phyloP scores from a whole-genome alignment of 2,888 invertebrate genomes.

The Lepetodrilus schrolli region DNA sequence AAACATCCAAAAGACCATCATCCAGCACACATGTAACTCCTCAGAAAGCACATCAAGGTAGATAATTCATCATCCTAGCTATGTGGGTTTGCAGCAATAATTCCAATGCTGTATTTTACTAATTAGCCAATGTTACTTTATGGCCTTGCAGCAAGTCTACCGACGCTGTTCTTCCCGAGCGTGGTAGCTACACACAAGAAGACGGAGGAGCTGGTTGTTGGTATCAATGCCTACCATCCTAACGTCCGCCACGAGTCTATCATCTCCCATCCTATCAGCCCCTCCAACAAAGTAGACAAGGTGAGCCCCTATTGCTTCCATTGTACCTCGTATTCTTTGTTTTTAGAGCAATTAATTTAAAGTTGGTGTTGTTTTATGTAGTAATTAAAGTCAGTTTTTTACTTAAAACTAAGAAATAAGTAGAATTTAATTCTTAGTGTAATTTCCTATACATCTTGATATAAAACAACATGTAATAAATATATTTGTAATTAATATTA shows the following conservation, averaged over 20 bases:
- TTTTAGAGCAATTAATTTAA: too few relatives aligned
- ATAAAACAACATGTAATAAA: too few relatives aligned
- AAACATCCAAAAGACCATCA: too few relatives aligned
- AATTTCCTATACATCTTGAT: background rate
- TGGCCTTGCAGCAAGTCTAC: constrained; percentile 79
- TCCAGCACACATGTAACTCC: too few relatives aligned
- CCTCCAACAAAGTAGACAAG: constrained; percentile 77
- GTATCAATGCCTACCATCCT: constrained; percentile 76
- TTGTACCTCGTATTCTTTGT: background rate
- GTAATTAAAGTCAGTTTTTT: background rate
- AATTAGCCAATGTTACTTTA: too few relatives aligned
- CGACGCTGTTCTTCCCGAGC: constrained; percentile 79
- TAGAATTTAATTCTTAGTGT: background rate
- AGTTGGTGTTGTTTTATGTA: background rate
- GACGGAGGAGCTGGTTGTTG: constrained; percentile 73
- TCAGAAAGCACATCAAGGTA: too few relatives aligned
- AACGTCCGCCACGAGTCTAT: constrained; percentile 73
- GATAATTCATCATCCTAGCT: too few relatives aligned
- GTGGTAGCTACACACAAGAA: constrained; percentile 76
- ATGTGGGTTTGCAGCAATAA: too few relatives aligned
- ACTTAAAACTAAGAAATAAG: background rate
- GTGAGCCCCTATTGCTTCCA: constrained; percentile 50
- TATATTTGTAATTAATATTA: background rate
- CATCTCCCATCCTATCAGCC: constrained; percentile 75
- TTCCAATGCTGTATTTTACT: too few relatives aligned